Percentiles rank a stretch among this genome's conserved stretches.
Evolutionary conservation across 1,140 invertebrate genomes (phyloP).

Genomic region (Gryon sp.): DNA sequence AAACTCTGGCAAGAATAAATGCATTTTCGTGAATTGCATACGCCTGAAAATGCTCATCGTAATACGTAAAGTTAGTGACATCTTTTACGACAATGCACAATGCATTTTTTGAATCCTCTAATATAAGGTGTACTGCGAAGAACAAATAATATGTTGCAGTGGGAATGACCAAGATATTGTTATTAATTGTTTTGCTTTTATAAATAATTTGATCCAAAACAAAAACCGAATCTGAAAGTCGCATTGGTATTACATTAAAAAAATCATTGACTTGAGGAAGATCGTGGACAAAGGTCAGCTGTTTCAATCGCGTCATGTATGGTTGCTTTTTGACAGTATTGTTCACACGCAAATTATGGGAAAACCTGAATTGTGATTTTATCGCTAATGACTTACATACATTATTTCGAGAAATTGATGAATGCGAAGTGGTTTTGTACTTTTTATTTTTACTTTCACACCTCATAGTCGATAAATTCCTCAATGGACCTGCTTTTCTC

Average conservation of each 20-base stretch:
- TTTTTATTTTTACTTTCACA: constrained; percentile 3
- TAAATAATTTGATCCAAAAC: neutral
- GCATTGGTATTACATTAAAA: neutral
- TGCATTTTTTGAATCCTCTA: neutral
- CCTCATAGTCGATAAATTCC: constrained; percentile 9
- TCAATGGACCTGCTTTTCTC: constrained; percentile 20
- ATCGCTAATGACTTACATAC: constrained; percentile 1
- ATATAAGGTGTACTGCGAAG: constrained; percentile 1
- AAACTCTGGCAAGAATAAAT: neutral
- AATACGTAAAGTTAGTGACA: constrained; percentile 8
- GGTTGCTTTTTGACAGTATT: neutral
- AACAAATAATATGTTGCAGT: neutral
- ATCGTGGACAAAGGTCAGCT: neutral
- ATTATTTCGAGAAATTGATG: neutral
- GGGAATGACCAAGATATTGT: neutral
- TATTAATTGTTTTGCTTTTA: neutral
- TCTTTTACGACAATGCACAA: constrained; percentile 1
- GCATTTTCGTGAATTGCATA: neutral
- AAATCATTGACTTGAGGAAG: neutral
- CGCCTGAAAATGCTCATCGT: constrained; percentile 15
- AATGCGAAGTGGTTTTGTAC: neutral
- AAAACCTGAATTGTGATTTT: constrained; percentile 1
- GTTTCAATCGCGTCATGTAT: neutral
- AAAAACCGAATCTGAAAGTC: neutral
- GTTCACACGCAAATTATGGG: neutral